Percentiles rank a stretch among this genome's conserved stretches.
These are phyloP conservation scores for Microtus oregoni DNA, from an alignment of 2,113 vertebrate species.

Conservation along the genomic window DNA sequence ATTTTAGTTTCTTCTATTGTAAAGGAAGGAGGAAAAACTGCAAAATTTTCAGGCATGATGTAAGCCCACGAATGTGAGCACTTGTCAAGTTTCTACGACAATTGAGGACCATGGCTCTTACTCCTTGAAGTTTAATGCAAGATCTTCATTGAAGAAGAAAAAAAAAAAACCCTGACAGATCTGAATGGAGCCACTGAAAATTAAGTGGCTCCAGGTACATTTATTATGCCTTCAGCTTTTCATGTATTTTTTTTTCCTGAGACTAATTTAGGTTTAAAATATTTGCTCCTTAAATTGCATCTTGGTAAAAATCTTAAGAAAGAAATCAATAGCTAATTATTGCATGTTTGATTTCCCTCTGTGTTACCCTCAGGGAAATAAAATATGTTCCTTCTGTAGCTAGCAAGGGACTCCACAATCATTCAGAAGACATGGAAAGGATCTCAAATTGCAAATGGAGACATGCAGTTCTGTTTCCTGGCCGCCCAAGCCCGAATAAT, in stretches of 20 bases:
- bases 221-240: conserved; percentile 50
- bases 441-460: too few relatives aligned
- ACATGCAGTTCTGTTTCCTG: too few relatives aligned
- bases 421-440: not conserved
- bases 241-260: not conserved
- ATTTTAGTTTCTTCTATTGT: conserved; percentile 36
- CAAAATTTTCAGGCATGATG: not conserved
- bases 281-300: conserved; percentile 65
- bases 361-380: not conserved
- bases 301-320: conserved; percentile 71
- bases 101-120: not conserved
- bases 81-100: not conserved
- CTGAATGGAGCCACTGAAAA: conserved; percentile 14
- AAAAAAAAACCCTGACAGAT: not conserved
- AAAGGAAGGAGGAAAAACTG: conserved; percentile 18
- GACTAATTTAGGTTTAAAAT: conserved; percentile 72
- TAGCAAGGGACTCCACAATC: not conserved
- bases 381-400: not conserved
- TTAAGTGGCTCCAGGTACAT: conserved; percentile 24
- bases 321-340: conserved; percentile 78
- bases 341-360: conserved; percentile 65
- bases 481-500: too few relatives aligned
- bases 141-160: not conserved
- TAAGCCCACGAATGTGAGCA: not conserved
- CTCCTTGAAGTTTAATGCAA: not conserved